Percentiles rank a stretch among this genome's conserved stretches.
These are phyloP conservation scores for Cuculus canorus DNA, from an alignment of 2,797 vertebrate species.

Conservation along the genomic window DNA sequence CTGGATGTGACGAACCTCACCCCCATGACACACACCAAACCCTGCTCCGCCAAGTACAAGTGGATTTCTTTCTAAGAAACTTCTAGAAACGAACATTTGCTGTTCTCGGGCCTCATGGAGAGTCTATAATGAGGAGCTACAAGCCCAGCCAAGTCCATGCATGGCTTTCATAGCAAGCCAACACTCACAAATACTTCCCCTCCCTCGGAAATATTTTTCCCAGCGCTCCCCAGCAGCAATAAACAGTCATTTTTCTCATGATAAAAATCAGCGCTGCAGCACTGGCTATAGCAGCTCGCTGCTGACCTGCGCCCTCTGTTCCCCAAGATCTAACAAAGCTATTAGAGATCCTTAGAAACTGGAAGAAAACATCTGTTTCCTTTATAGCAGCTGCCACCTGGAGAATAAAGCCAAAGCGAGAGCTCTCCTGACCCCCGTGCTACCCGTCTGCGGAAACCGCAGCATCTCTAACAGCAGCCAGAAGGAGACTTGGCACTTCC, in stretches of 20 bases:
- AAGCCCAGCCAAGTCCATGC: background rate
- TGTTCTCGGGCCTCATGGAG: background rate
- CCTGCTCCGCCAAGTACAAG: background rate
- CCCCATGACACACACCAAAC: background rate
- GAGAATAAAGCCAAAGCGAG: background rate
- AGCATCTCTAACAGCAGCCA: background rate
- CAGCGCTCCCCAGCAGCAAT: background rate
- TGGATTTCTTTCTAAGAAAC: background rate
- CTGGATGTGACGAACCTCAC: background rate
- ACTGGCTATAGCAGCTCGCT: background rate
- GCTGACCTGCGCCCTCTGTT: slow-evolving; percentile 34
- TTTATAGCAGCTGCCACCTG: slow-evolving; percentile 52
- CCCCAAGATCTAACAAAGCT: background rate
- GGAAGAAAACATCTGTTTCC: slow-evolving; percentile 50
- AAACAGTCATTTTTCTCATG: background rate
- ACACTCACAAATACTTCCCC: background rate
- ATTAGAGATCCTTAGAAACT: background rate
- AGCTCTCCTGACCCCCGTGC: background rate
- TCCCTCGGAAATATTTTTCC: background rate
- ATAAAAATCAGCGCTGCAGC: slow-evolving; percentile 12
- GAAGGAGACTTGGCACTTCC: background rate
- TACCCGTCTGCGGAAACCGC: background rate
- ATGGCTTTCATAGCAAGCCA: background rate
- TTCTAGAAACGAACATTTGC: background rate
- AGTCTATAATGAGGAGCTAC: background rate